These are phyloP conservation scores for Petrolisthes cinctipes DNA, from an alignment of 2,888 invertebrate genomes.

Conservation along the genomic window DNA sequence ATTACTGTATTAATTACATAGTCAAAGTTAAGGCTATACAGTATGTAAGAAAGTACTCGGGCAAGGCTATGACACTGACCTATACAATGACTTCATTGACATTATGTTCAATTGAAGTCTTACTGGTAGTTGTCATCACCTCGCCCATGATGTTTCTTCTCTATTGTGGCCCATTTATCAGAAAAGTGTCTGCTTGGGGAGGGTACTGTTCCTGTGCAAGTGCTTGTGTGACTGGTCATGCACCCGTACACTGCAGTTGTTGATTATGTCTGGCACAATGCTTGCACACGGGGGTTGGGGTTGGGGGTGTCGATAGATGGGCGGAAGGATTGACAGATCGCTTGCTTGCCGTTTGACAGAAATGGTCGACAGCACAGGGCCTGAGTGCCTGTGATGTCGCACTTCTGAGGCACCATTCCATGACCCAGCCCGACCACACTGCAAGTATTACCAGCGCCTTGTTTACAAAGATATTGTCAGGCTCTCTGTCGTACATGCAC, in stretches of 20 bases:
- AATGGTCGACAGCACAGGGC: conserved; percentile 56
- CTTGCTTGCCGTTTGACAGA: conserved; percentile 54
- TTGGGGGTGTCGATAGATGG: not conserved
- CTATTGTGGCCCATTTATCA: too few species aligned
- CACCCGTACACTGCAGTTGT: not conserved
- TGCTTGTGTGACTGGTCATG: not conserved
- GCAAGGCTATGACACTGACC: too few species aligned
- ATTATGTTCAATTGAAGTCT: too few species aligned
- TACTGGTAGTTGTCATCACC: too few species aligned
- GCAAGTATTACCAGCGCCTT: conserved; percentile 50
- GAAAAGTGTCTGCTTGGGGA: not conserved
- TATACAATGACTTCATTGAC: too few species aligned
- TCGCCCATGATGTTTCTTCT: too few species aligned
- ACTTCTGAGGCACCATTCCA: conserved; percentile 41
- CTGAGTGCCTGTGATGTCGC: conserved; percentile 54
- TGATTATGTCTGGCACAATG: not conserved
- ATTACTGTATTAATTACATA: too few species aligned
- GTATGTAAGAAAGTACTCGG: too few species aligned
- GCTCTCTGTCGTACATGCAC: not conserved
- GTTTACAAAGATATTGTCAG: conserved; percentile 22
- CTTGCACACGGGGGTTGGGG: not conserved
- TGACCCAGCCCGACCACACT: conserved; percentile 42
- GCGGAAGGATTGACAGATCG: conserved; percentile 8
- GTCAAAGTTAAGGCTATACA: too few species aligned
- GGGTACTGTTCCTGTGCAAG: not conserved